Base-by-base conservation (phyloP, 2,888 invertebrate species). In the Abrostola triplasia region DNA sequence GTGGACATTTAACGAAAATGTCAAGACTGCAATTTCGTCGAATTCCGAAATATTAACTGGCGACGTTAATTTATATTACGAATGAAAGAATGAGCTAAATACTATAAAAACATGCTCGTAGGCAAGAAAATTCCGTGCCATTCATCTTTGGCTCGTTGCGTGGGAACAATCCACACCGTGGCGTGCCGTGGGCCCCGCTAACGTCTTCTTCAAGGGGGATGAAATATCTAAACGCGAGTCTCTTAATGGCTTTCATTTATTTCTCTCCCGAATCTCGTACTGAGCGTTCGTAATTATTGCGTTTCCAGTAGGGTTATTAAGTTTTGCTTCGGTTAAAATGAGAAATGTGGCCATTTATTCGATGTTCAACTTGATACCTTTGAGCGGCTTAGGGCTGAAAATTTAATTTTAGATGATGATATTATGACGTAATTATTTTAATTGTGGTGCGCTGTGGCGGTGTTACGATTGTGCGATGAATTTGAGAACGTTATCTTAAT, bases 171-270 rank as follows among this genome's bases (percentile, higher is more conserved):
- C 79, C 86, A 82, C 87, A 80, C 80, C 85, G 87, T 76, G 79
- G 85, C 84, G 82, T 73, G 70, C 83, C 82, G 82, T 80, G 78
- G 79, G 85, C 77, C 85, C 82, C 84, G 87, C 88, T 88, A 91
- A 93, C 92, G 90, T 93, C 93, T 94, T 92, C 90, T 92, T 94
- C 85, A 85, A 88, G 92, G 92, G 90, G 93, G 89, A 90, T 93
- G 93, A 94, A 94, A 93, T 93, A 94, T 92, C 90, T 91, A 87
- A 92, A 91, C 92, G 92, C 89, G 89, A 91, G 88, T 92, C 92
- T 91, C 92, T 91, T 94, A 93, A 94, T 93, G 93, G 87, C 86
- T 76, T 91, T 92, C 93, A 93, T 94, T 94, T 94, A 93, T 94
- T 93, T 92, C 88, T 84, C 91, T 85, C 88, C 88, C 86, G 90